phyloP scores from a whole-genome alignment of 2,888 invertebrate genomes.

The Hoplodrina ambigua region DNA sequence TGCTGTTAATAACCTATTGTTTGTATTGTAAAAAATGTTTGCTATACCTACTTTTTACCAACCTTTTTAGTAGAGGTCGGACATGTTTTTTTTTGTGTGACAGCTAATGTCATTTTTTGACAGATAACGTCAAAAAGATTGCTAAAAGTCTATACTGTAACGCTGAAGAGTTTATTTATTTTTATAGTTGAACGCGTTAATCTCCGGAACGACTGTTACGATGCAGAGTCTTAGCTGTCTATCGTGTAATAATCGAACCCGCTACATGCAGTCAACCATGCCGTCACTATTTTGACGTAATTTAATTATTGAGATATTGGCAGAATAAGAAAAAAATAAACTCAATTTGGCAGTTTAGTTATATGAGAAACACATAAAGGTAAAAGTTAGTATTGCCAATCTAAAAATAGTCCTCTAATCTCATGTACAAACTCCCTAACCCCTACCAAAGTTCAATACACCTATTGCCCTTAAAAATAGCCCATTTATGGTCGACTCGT shows the following conservation, averaged over 20 bases:
- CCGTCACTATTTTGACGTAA: no score
- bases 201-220: no score
- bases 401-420: conserved; percentile 1
- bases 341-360: neutral
- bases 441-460: conserved; percentile 45
- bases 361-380: neutral
- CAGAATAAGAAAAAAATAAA: no score
- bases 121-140: no score
- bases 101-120: no score
- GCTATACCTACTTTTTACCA: neutral
- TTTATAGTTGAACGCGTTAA: no score
- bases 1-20: conserved; percentile 23
- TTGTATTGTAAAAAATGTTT: neutral
- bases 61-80: neutral
- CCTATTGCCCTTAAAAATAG: conserved; percentile 43
- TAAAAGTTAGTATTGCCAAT: neutral
- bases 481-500: conserved; percentile 9
- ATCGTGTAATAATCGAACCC: no score
- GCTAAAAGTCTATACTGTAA: no score
- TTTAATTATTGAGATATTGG: no score
- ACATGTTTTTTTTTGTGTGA: neutral
- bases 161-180: no score
- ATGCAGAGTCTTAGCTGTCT: no score
- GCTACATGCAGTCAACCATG: no score
- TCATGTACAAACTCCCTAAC: neutral